Conservation (phyloP, 2,888 invertebrate species). For the Cloeon dipterum region DNA sequence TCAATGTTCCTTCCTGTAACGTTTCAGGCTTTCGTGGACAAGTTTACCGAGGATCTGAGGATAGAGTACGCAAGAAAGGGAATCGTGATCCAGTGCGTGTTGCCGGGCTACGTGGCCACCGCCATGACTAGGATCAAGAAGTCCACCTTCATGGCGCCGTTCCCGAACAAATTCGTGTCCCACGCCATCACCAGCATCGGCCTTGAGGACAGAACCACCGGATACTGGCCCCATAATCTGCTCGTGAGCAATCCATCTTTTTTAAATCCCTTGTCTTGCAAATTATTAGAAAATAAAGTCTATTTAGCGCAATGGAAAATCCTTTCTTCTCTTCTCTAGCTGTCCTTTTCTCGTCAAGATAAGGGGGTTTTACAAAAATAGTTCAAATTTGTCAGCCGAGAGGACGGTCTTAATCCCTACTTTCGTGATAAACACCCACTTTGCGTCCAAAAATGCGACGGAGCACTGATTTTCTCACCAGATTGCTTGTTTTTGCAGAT, state of each 20-base stretch:
- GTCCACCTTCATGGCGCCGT: constrained; percentile 49
- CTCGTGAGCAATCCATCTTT: constrained; percentile 20
- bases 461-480: neutral
- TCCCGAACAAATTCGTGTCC: constrained; percentile 43
- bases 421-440: no score
- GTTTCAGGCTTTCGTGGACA: constrained; percentile 65
- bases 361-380: no score
- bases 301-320: no score
- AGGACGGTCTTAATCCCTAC: no score
- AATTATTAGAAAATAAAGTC: no score
- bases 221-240: constrained; percentile 46
- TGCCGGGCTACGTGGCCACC: constrained; percentile 76
- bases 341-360: no score
- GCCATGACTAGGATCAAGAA: constrained; percentile 61
- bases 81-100: constrained; percentile 54
- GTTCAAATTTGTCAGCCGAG: no score
- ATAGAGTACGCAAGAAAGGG: constrained; percentile 50
- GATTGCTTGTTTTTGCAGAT: constrained; percentile 9
- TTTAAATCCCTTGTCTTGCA: no score
- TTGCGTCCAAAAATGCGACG: neutral
- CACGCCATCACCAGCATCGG: constrained; percentile 49
- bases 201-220: constrained; percentile 40
- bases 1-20: no score
- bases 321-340: no score
- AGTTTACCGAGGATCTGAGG: constrained; percentile 51